Conservation (phyloP, 2,113 vertebrate genomes). For the Oryzias melastigma region DNA sequence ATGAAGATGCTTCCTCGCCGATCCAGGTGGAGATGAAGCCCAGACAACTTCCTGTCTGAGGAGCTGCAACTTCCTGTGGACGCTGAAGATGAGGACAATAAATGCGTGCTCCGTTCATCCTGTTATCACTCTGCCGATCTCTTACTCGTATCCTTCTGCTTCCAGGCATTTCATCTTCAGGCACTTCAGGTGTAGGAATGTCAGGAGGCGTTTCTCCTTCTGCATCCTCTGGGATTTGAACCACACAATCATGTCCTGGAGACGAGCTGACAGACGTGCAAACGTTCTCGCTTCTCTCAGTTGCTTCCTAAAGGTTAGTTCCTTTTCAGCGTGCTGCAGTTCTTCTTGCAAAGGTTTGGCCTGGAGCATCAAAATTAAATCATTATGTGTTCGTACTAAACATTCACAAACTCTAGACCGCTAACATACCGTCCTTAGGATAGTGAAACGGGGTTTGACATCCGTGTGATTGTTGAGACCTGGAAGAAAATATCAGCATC, state of each 20-base stretch:
- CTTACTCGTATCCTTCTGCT: conserved; percentile 69
- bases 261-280: conserved; percentile 34
- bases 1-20: neutral
- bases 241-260: conserved; percentile 65
- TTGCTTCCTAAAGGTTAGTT: conserved; percentile 38
- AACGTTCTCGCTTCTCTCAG: conserved; percentile 46
- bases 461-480: neutral
- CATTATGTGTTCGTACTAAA: neutral
- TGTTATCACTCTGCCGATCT: neutral
- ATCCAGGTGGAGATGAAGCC: conserved; percentile 34
- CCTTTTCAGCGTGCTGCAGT: conserved; percentile 1
- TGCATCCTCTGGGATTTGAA: conserved; percentile 52
- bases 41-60: conserved; percentile 45
- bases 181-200: conserved; percentile 65
- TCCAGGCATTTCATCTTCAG: conserved; percentile 61
- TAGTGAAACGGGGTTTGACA: conserved; percentile 15
- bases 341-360: neutral
- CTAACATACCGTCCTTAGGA: conserved; percentile 36
- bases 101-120: neutral
- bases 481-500: conserved; percentile 5
- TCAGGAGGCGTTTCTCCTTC: conserved; percentile 50
- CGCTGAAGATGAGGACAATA: conserved; percentile 40
- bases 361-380: neutral
- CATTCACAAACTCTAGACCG: neutral
- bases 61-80: conserved; percentile 56